Conservation (phyloP, 2,797 vertebrate species). For the Novumbra hubbsi region DNA sequence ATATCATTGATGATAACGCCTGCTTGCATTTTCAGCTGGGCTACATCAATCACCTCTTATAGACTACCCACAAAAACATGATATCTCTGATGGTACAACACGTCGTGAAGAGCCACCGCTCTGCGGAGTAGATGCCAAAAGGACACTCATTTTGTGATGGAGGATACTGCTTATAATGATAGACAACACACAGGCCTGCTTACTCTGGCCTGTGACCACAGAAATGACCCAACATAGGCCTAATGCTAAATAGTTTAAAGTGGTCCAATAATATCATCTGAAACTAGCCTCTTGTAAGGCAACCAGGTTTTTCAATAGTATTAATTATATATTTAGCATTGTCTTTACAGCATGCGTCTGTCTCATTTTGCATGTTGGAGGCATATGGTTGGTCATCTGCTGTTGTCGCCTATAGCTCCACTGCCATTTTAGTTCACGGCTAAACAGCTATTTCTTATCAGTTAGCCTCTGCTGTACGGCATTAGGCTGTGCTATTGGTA, state of each 20-base stretch:
- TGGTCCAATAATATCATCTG: neutral
- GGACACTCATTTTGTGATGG: neutral
- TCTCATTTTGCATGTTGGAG: neutral
- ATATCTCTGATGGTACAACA: neutral
- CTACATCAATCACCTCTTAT: neutral
- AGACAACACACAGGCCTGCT: neutral
- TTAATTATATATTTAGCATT: conserved; percentile 1
- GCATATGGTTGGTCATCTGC: conserved; percentile 18
- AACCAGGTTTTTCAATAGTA: neutral
- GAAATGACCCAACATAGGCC: neutral
- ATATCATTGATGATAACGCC: neutral
- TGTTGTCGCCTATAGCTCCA: neutral
- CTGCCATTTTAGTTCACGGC: conserved; percentile 11
- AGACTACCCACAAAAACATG: neutral
- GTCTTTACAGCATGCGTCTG: conserved; percentile 3
- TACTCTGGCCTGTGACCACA: neutral
- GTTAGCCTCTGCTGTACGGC: neutral
- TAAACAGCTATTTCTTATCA: conserved; percentile 11
- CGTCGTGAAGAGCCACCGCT: neutral
- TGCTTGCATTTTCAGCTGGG: neutral
- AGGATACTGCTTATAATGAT: neutral
- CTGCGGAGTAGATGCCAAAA: neutral
- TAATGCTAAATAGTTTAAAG: neutral
- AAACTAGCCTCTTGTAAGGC: neutral
- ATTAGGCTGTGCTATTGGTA: neutral